Evolutionary conservation across 2,113 vertebrate species (phyloP), one percentile per base, ranked within the genome.

Genomic region (Arvicanthis niloticus): DNA sequence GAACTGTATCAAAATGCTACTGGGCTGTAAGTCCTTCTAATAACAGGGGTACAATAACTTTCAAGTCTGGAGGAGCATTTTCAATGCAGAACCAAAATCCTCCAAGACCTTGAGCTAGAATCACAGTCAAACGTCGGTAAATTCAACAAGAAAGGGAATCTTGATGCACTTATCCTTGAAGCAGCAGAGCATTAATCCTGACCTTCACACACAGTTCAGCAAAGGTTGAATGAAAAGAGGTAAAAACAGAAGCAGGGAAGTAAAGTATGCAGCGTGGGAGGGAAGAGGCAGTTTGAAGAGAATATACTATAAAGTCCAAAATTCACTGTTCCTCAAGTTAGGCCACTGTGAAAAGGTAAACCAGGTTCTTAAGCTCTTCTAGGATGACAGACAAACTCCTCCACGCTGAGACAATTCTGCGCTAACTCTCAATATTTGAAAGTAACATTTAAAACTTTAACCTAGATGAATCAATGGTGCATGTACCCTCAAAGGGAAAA

Each of bases 91-190:
- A 91, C 16, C 77, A 88, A 82, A 88, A 88, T 42, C 93, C 48
- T 84, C 31, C 26, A 96, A 88, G 21, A 34, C 37, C 93, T 88
- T 53, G 21, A 21, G 72, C 80, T 7, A 88, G 29, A 94, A 31
- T 86, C 45, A 92, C 6, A 94, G 42, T 93, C 51, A 95, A 90
- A 70, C 45, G 96, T 13, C 53, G 29, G 17, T 65, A 92, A 92
- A 92, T 81, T 93, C 68, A 97, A 37, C n/a, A 26, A 96, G 62
- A 53, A 92, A 97, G 93, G 22, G n/a, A 95, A 95, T 82, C 24
- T 58, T 85, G 45, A 94, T 5, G 56, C 68, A 96, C 68, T 91
- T 88, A 94, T 48, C 67, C 56, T 84, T 85, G 26, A 22, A 88
- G n/a, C 58, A 56, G 37, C 34, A 92, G 56, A 84, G 75, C 24